Base-by-base conservation (phyloP, 2,797 vertebrate genomes). In the Odontamblyopus lacepedii region DNA sequence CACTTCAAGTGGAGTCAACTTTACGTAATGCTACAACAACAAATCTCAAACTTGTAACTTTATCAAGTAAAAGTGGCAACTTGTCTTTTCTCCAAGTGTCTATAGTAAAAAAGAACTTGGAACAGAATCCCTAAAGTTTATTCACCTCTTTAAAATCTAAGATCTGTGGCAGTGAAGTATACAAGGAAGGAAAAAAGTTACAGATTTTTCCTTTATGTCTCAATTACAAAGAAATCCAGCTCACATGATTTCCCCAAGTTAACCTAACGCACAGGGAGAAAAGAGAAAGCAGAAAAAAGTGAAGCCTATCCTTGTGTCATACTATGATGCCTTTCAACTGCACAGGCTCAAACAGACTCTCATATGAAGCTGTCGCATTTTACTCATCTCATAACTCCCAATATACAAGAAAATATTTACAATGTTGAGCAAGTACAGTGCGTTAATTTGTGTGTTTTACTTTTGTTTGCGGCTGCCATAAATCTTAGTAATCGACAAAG, bases 261-360 rank as follows among this genome's bases (percentile, higher is more conserved):
- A 89, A 87, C 82, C 78, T 87, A 82, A 88, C 59, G 78, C 82
- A 86, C 66, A 56, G 77, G 79, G 80, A 86, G 80, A 78, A 74
- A 75, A 82, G 62, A 78, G 73, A 74, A 70, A 50, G 32, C 6
- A 62, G 38, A 51, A 59, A 51, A 71, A 70, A 70, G 23, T 84
- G 83, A 83, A 89, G 84, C 77, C 77, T 84, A 84, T 91, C 82
- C 88, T 88, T 78, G 80, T 89, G 85, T 89, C 87, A 84, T 86
- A 78, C 82, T 81, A 83, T 79, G 80, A 92, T 88, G 78, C 67
- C 89, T 91, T 93, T 92, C 74, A 91, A 91, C 79, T 90, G 87
- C 85, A 89, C 91, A 87, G 76, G 68, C 85, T 91, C 86, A 89
- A 91, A 93, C 85, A 91, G 89, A 91, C 88, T 93, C 88, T 88